phyloP scores from a whole-genome alignment of 2,888 invertebrate genomes.

The Cantharis rufa region DNA sequence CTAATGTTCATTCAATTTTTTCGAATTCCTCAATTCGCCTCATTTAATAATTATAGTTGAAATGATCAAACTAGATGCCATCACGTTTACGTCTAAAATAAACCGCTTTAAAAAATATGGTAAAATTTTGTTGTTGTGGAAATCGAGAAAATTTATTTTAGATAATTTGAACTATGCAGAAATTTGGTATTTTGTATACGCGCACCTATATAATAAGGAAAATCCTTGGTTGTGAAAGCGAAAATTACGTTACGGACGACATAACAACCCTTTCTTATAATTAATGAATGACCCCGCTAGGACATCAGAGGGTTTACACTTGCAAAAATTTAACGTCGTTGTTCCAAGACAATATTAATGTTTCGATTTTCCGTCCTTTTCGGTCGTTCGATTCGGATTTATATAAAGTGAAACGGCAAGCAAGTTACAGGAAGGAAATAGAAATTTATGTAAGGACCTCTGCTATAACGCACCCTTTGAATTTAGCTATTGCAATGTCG shows the following conservation, averaged over 20 bases:
- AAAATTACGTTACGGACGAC: constrained; percentile 34
- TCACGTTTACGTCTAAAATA: no score
- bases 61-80: background rate
- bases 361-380: constrained; percentile 2
- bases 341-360: constrained; percentile 17
- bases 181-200: background rate
- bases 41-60: background rate
- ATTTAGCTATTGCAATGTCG: constrained; percentile 42
- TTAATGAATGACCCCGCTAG: constrained; percentile 43
- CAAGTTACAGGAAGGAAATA: constrained; percentile 29
- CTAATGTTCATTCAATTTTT: background rate
- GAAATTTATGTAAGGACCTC: constrained; percentile 31
- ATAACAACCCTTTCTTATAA: constrained; percentile 42
- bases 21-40: background rate
- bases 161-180: background rate
- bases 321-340: constrained; percentile 35
- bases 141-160: background rate
- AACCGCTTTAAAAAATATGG: background rate
- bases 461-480: constrained; percentile 39
- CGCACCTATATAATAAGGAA: background rate
- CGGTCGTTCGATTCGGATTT: background rate
- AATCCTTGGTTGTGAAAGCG: constrained; percentile 20
- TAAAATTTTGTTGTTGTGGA: no score
- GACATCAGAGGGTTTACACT: constrained; percentile 40
- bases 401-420: constrained; percentile 16